Conservation (phyloP, 2,113 vertebrate genomes). For the Microtus montanus region DNA sequence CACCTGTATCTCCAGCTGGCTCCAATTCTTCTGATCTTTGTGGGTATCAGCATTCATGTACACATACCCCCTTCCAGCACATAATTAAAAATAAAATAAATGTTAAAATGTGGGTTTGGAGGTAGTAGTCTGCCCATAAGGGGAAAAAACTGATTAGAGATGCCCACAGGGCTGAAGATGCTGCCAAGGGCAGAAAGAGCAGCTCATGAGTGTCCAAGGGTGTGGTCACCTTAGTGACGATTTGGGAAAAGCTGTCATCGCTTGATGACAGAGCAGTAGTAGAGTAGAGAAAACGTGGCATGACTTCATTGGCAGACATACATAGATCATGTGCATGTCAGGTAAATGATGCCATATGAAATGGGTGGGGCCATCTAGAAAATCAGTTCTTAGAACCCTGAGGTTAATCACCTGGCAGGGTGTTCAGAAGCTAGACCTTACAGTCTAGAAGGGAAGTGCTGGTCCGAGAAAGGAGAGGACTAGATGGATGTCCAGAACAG, state of each 20-base stretch:
- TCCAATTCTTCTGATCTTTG: not conserved
- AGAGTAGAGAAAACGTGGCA: not conserved
- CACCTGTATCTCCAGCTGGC: no score
- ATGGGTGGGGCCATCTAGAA: not conserved
- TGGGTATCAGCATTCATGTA: not conserved
- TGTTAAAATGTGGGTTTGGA: not conserved
- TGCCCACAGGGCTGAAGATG: not conserved
- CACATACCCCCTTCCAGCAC: not conserved
- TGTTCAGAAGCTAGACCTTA: not conserved
- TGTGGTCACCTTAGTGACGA: not conserved
- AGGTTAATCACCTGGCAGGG: no score
- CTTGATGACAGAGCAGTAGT: no score
- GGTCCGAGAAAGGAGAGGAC: not conserved
- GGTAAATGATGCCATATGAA: no score
- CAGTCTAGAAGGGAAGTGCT: not conserved
- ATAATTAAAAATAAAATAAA: not conserved
- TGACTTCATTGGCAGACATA: accelerated
- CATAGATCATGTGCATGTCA: not conserved
- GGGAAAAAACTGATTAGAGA: not conserved
- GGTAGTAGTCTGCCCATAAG: not conserved
- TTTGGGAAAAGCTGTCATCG: not conserved
- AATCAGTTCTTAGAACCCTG: not conserved
- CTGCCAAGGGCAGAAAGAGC: no score
- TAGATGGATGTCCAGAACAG: not conserved
- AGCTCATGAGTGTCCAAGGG: not conserved